phyloP scores from a whole-genome alignment of 1,140 invertebrate genomes.

The Pomacea maculata region DNA sequence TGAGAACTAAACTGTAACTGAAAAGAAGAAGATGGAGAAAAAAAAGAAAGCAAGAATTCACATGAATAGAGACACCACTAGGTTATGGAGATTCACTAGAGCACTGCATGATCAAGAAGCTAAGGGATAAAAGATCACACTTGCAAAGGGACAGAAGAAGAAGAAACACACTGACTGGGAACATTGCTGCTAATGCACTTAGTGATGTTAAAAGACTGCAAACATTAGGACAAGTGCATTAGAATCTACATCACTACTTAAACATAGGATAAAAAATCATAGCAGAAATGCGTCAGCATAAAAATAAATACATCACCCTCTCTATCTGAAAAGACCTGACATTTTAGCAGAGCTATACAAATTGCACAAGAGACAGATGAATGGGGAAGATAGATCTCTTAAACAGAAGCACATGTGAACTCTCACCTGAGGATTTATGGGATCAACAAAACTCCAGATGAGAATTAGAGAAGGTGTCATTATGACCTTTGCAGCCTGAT shows the following conservation, averaged over 20 bases:
- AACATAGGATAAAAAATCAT: too few species aligned
- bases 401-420: too few species aligned
- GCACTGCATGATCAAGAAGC: slow-evolving; percentile 1
- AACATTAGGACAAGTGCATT: too few species aligned
- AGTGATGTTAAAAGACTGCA: too few species aligned
- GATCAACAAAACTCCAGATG: slow-evolving; percentile 68
- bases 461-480: slow-evolving; percentile 66
- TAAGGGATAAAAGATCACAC: neutral
- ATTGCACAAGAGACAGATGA: too few species aligned
- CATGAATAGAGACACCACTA: too few species aligned
- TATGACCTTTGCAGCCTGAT: slow-evolving; percentile 63
- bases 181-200: neutral
- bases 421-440: slow-evolving; percentile 66
- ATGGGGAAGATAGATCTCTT: too few species aligned
- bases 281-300: too few species aligned
- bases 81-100: neutral
- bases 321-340: too few species aligned
- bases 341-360: too few species aligned
- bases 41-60: neutral
- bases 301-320: too few species aligned
- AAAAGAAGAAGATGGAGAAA: slow-evolving; percentile 4
- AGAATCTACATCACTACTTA: too few species aligned
- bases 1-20: slow-evolving; percentile 1
- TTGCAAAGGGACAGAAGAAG: neutral
- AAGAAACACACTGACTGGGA: neutral